phyloP scores from a whole-genome alignment of 2,113 vertebrate species.

The Lampris megalopsis region DNA sequence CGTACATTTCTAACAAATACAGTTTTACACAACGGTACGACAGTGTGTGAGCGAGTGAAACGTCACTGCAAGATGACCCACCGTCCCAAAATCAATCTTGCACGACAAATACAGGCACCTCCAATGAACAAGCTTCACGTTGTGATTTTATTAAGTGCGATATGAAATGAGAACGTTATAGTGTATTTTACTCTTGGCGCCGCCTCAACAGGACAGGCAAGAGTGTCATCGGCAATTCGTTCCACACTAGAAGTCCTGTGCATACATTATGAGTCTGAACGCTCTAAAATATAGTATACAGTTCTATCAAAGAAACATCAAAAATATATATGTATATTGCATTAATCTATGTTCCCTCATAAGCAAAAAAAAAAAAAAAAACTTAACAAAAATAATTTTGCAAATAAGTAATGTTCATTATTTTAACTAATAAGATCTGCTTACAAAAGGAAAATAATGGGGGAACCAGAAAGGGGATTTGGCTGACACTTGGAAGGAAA shows the following conservation, averaged over 20 bases:
- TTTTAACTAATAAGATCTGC: slow-evolving; percentile 50
- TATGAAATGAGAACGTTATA: slow-evolving; percentile 67
- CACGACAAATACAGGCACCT: not conserved
- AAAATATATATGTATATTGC: slow-evolving; percentile 59
- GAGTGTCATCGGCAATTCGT: slow-evolving; percentile 46
- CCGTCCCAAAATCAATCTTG: not conserved
- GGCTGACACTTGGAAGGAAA: slow-evolving; percentile 41
- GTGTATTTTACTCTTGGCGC: slow-evolving; percentile 57
- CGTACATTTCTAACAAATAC: no score
- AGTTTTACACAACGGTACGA: not conserved
- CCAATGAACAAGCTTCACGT: slow-evolving; percentile 42
- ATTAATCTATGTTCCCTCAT: slow-evolving; percentile 66
- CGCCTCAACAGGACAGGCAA: slow-evolving; percentile 55
- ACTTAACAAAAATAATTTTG: slow-evolving; percentile 42
- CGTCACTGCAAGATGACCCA: not conserved
- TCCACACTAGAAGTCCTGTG: slow-evolving; percentile 64
- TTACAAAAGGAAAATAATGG: slow-evolving; percentile 62
- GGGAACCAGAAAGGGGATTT: slow-evolving; percentile 43
- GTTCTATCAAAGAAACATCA: slow-evolving; percentile 69
- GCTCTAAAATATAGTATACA: slow-evolving; percentile 63
- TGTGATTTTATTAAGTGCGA: slow-evolving; percentile 78
- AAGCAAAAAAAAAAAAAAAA: slow-evolving; percentile 62
- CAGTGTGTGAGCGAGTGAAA: not conserved
- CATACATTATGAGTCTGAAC: slow-evolving; percentile 61
- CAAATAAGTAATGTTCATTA: slow-evolving; percentile 43